Evolutionary conservation across 2,888 invertebrate genomes (phyloP).

Genomic region (Cephus pygmeus): DNA sequence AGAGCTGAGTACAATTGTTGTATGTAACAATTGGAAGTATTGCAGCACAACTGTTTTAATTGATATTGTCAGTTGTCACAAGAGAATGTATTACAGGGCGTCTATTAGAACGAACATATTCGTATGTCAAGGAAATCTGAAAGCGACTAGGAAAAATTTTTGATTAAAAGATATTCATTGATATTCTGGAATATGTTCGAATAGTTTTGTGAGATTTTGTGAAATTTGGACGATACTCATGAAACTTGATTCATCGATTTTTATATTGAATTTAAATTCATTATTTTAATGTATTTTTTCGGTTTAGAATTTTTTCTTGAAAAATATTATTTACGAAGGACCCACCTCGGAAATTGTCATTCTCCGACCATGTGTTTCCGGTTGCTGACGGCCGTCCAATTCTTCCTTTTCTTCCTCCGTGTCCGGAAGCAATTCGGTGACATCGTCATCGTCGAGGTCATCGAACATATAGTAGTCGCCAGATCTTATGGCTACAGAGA

Average conservation of each 20-base stretch:
- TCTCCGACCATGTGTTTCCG: constrained; percentile 55
- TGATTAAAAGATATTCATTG: not conserved
- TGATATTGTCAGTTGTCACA: not conserved
- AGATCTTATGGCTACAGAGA: constrained; percentile 87
- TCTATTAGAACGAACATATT: not conserved
- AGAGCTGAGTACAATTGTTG: not conserved
- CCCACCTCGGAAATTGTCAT: constrained; percentile 67
- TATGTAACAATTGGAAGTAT: not conserved
- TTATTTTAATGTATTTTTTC: not conserved
- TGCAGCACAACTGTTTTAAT: not conserved
- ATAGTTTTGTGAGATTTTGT: not conserved
- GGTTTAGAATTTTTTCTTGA: not conserved
- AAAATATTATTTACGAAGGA: not conserved
- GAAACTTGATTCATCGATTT: not conserved
- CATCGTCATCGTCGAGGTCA: constrained; percentile 86
- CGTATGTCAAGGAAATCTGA: not conserved
- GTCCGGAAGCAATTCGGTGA: constrained; percentile 72
- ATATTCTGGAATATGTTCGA: not conserved
- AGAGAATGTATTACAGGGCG: not conserved
- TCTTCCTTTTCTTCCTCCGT: constrained; percentile 72
- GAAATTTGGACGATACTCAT: not conserved
- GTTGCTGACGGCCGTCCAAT: constrained; percentile 63
- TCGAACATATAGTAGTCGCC: constrained; percentile 99
- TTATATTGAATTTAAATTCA: not conserved
- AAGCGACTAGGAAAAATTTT: not conserved